Conservation (phyloP, 1,140 invertebrate genomes). For the Panagrolaimus sp. region DNA sequence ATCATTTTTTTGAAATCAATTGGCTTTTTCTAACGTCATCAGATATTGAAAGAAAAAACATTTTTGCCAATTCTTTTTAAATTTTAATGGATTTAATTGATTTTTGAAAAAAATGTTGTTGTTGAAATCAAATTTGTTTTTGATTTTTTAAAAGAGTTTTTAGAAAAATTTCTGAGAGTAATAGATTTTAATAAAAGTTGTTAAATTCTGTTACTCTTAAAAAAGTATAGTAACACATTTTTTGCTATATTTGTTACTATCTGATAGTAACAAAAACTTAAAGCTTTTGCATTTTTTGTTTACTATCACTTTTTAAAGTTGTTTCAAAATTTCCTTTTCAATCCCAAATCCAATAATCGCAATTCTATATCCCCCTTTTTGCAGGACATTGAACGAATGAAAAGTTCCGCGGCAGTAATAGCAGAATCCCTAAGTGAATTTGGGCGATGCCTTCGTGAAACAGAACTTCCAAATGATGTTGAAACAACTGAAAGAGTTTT, state of each 20-base stretch:
- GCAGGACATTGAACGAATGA: slow-evolving; percentile 90
- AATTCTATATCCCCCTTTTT: slow-evolving; percentile 49
- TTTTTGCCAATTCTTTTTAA: slow-evolving; percentile 10
- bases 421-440: slow-evolving; percentile 76
- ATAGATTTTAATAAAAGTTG: no score
- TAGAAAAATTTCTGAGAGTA: no score
- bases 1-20: no score
- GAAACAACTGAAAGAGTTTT: slow-evolving; percentile 70
- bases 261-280: not conserved
- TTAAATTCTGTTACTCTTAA: no score
- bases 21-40: not conserved
- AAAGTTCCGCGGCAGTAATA: slow-evolving; percentile 78
- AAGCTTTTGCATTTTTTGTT: slow-evolving; percentile 10
- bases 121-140: slow-evolving; percentile 5
- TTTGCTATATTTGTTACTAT: not conserved
- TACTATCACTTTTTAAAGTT: slow-evolving; percentile 12
- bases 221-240: no score
- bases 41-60: not conserved
- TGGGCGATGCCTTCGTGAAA: slow-evolving; percentile 72
- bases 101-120: not conserved
- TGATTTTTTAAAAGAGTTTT: no score
- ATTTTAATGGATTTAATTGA: slow-evolving; percentile 21
- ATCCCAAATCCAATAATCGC: no score
- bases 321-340: not conserved
- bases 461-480: slow-evolving; percentile 78